A percentile compares a stretch with the other conserved stretches of the same genome.
phyloP scores from a whole-genome alignment of 30 jellyfish, hydroid and myxozoan genomes.

The Hydractinia echinata region DNA sequence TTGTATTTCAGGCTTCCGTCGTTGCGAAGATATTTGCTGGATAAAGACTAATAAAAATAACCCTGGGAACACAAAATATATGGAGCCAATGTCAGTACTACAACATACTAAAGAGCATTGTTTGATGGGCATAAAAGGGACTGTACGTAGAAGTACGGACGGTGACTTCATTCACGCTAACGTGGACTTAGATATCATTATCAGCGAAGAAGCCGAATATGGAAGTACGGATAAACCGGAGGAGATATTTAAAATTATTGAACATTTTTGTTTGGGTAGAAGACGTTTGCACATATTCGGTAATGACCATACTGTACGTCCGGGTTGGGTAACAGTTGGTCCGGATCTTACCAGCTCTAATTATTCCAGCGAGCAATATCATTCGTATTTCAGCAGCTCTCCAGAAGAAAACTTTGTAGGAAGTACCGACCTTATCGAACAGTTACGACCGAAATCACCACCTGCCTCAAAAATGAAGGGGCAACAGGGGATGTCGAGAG shows the following conservation, averaged over 20 bases:
- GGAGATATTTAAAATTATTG: conserved; percentile 88
- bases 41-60: conserved; percentile 80
- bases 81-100: conserved; percentile 88
- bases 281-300: conserved; percentile 96
- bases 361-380: conserved; percentile 67
- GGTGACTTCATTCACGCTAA: conserved; percentile 97
- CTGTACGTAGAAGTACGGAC: conserved; percentile 96
- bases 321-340: conserved; percentile 99
- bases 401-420: conserved; percentile 90
- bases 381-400: conserved; percentile 55
- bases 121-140: conserved; percentile 97
- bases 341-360: conserved; percentile 92
- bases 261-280: conserved; percentile 96
- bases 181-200: conserved; percentile 93
- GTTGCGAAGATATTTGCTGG: conserved; percentile 99
- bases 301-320: conserved; percentile 88
- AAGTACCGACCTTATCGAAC: conserved; percentile 72
- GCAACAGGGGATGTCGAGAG: conserved; percentile 25
- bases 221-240: conserved; percentile 94
- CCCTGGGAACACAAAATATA: conserved; percentile 93
- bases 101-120: conserved; percentile 99
- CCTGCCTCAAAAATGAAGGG: conserved; percentile 65
- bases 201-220: conserved; percentile 95
- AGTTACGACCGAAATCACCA: conserved; percentile 98
- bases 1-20: conserved; percentile 58